Percentiles rank a stretch among this genome's conserved stretches.
phyloP scores from a whole-genome alignment of 2,888 invertebrate genomes.

The Drosophila prostipennis region DNA sequence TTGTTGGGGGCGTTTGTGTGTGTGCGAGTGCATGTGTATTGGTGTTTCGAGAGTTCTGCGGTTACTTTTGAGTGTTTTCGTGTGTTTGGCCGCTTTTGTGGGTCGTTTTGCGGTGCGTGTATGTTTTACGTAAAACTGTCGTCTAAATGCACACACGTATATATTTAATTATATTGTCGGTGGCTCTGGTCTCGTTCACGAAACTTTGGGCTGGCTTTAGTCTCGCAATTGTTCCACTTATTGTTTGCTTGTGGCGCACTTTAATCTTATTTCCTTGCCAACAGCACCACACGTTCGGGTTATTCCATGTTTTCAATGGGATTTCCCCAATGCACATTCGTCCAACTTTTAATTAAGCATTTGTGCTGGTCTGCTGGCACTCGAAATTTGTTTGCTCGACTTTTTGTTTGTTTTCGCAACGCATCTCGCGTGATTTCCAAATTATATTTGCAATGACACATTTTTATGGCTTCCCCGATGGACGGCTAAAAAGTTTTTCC shows the following conservation, averaged over 20 bases:
- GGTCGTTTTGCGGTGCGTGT: conserved; percentile 60
- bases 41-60: conserved; percentile 42
- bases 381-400: conserved; percentile 33
- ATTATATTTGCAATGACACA: conserved; percentile 40
- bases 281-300: conserved; percentile 18
- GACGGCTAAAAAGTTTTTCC: conserved; percentile 17
- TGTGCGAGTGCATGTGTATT: conserved; percentile 40
- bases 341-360: conserved; percentile 58
- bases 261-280: conserved; percentile 29
- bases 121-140: conserved; percentile 51
- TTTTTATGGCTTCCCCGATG: conserved; percentile 28
- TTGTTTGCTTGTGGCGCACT: conserved; percentile 37
- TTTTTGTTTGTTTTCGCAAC: conserved; percentile 16
- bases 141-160: conserved; percentile 19
- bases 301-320: conserved; percentile 19
- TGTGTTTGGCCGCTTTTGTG: conserved; percentile 58
- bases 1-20: conserved; percentile 45
- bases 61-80: conserved; percentile 52
- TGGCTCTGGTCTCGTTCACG: conserved; percentile 25
- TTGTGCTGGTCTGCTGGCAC: conserved; percentile 42
- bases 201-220: conserved; percentile 38
- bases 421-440: conserved; percentile 27
- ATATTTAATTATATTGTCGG: conserved; percentile 58
- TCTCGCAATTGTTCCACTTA: conserved; percentile 24
- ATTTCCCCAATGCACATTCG: conserved; percentile 26